phyloP scores from a whole-genome alignment of 2,888 invertebrate species.

The Girardia tigrina region DNA sequence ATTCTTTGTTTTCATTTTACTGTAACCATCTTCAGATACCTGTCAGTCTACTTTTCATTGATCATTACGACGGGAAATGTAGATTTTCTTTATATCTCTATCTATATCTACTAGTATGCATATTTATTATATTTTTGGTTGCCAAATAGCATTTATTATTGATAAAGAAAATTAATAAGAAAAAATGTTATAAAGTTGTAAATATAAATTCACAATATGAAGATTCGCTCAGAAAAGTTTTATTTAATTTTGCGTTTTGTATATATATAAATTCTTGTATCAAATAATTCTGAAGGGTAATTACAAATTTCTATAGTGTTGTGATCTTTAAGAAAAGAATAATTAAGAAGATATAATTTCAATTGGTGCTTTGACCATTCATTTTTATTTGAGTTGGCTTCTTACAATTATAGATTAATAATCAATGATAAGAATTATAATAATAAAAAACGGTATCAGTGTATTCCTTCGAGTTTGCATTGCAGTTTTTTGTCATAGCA shows the following conservation, averaged over 20 bases:
- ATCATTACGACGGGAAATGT: too few species aligned
- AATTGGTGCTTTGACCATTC: constrained; percentile 23
- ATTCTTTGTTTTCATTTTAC: background rate
- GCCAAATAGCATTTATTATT: constrained; percentile 7
- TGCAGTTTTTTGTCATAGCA: constrained; percentile 23
- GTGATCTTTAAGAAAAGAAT: constrained; percentile 5
- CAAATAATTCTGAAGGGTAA: too few species aligned
- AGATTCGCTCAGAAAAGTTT: constrained; percentile 19
- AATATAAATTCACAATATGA: constrained; percentile 18
- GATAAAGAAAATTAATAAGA: too few species aligned
- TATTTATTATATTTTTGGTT: background rate
- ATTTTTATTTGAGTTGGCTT: background rate
- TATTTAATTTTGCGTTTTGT: too few species aligned
- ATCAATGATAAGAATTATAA: too few species aligned
- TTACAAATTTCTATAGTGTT: background rate
- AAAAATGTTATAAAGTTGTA: too few species aligned
- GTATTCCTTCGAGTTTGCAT: constrained; percentile 19
- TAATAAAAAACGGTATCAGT: too few species aligned
- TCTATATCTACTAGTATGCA: too few species aligned
- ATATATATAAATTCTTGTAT: too few species aligned
- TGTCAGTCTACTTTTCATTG: constrained; percentile 21
- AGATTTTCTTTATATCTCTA: too few species aligned
- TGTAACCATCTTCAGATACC: constrained; percentile 13
- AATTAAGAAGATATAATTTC: background rate
- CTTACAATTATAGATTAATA: too few species aligned